Evolutionary conservation across 2,888 invertebrate species (phyloP).

Genomic region (Leucozona laternaria): DNA sequence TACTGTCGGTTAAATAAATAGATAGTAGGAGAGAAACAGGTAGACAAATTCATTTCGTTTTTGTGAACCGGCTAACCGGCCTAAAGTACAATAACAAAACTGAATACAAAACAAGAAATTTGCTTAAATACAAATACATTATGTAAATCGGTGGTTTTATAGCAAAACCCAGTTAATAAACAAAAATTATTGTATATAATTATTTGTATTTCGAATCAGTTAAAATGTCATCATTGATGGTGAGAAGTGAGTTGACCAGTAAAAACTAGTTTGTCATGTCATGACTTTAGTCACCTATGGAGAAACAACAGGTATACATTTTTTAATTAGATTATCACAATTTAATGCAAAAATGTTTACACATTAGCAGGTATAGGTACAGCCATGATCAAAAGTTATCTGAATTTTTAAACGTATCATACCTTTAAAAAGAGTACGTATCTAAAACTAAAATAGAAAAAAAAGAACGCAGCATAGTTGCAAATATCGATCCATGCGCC

Average conservation of each 20-base stretch:
- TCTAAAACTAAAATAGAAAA: too few species aligned
- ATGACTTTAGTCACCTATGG: background rate
- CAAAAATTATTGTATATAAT: background rate
- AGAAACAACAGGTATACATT: background rate
- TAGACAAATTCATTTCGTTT: background rate
- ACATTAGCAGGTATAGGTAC: too few species aligned
- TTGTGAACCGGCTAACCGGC: background rate
- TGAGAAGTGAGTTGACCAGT: background rate
- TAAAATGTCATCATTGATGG: background rate
- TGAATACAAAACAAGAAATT: background rate
- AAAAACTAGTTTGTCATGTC: too few species aligned
- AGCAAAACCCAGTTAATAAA: background rate
- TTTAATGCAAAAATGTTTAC: too few species aligned
- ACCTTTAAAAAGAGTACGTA: too few species aligned
- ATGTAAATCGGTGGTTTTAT: background rate
- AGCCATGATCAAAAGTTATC: too few species aligned
- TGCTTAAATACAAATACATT: background rate
- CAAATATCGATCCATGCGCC: too few species aligned
- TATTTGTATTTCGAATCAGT: background rate
- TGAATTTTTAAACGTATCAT: too few species aligned
- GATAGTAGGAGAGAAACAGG: too few species aligned
- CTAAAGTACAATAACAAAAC: background rate
- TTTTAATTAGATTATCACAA: background rate
- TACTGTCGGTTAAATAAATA: too few species aligned
- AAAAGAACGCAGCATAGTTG: too few species aligned